Evolutionary conservation across 2,888 invertebrate species (phyloP), one percentile per base, ranked within the genome.

Genomic region (Lasius fuliginosus): DNA sequence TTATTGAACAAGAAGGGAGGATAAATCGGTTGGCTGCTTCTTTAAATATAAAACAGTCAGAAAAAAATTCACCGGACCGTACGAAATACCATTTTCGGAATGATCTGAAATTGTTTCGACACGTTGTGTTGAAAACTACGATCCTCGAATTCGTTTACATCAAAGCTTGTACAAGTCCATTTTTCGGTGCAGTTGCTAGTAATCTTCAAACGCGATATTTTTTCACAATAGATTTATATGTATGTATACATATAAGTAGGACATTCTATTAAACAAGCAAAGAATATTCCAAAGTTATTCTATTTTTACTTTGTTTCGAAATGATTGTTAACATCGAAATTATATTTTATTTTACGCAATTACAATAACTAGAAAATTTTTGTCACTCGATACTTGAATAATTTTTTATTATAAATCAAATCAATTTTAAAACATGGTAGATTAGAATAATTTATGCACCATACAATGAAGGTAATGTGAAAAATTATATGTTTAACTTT

Each of bases 11-110:
- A 58, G 64, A 56, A 56, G 23, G 27, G 15, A 62, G 18, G 36
- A 71, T 49, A 71, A 79, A 65, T 64, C 11, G 15, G 53, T 23
- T 64, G 4, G n/a, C 3, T 23, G 30, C 23, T 58, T 79, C 30
- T 27, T 60, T 40, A 67, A 75, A 49, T 36, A 75, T 46, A 18
- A 33, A 65, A 23, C 9, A 65, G 8, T 3, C 27, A 12, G 8
- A 36, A 33, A 49, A 36, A 76, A 36, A 15, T 6, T 27, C 3
- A 58, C 0, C 1, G 33, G 15, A 5, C n/a, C 30, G 8, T 30
- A 33, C 5, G 23, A 46, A 12, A 33, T 33, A 74, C 9, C 9
- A 30, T 23, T 33, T 33, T 75, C 6, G 23, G 33, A 65, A 23
- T 23, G 36, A 49, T 73, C 18, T 73, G 12, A 73, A 23, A 53